phyloP scores from a whole-genome alignment of 2,113 vertebrate species.

The Gallinago paraguaiae region DNA sequence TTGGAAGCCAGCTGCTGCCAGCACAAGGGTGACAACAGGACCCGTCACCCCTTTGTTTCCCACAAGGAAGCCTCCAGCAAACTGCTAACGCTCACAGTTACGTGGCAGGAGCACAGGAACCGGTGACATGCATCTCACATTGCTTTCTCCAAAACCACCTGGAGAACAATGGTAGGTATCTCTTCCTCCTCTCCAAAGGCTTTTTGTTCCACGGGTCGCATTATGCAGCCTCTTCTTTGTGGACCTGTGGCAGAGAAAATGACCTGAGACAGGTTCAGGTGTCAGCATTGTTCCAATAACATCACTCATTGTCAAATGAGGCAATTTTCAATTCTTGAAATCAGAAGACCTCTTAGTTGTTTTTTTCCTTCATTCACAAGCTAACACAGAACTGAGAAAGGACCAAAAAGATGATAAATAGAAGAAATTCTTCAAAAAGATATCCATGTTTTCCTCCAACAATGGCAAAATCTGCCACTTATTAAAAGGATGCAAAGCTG shows the following conservation, averaged over 20 bases:
- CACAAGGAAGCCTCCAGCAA: neutral
- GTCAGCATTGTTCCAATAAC: neutral
- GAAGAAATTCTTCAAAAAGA: neutral
- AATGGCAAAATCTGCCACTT: neutral
- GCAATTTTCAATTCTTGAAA: neutral
- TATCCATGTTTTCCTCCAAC: neutral
- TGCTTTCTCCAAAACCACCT: neutral
- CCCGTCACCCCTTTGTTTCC: no score
- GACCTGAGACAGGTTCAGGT: neutral
- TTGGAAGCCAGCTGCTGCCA: neutral
- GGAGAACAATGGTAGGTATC: neutral
- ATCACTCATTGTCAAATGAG: neutral
- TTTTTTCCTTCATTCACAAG: no score
- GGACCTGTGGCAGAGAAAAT: neutral
- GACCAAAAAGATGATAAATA: neutral
- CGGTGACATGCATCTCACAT: accelerated
- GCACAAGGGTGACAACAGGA: neutral
- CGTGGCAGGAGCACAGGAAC: neutral
- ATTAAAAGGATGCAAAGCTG: neutral
- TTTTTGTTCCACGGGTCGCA: neutral
- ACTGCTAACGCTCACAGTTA: neutral
- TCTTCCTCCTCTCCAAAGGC: neutral
- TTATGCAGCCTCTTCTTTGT: neutral
- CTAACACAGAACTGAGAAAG: neutral
- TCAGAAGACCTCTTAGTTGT: neutral